Conservation (phyloP, 1,140 invertebrate species). For the Trichonephila clavata region DNA sequence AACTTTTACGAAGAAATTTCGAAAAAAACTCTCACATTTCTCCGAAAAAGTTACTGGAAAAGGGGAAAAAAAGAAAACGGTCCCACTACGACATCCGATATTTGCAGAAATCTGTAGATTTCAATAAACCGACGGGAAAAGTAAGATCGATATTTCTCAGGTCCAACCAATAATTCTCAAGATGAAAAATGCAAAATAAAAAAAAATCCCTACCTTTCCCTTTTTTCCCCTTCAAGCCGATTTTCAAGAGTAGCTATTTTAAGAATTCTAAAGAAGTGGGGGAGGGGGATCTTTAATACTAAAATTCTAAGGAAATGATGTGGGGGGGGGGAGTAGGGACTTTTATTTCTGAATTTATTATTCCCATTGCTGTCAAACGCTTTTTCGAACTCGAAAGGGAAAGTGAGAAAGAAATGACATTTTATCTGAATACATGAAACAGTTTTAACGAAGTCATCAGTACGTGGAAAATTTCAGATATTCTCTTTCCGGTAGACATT, state of each 20-base stretch:
- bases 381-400: neutral
- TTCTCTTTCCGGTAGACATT: neutral
- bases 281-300: slow-evolving; percentile 25
- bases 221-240: neutral
- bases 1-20: neutral
- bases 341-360: slow-evolving; percentile 38
- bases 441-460: slow-evolving; percentile 5
- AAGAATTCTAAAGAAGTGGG: neutral
- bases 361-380: neutral
- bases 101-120: slow-evolving; percentile 62
- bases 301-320: neutral
- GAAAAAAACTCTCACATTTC: neutral
- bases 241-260: slow-evolving; percentile 34
- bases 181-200: neutral
- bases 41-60: neutral
- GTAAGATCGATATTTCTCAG: slow-evolving; percentile 39
- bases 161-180: slow-evolving; percentile 43
- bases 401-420: neutral
- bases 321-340: too few species aligned
- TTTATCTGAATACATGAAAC: slow-evolving; percentile 4
- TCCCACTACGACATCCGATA: slow-evolving; percentile 14
- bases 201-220: neutral
- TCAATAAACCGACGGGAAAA: slow-evolving; percentile 49
- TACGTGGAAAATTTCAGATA: neutral
- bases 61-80: neutral